A percentile compares a stretch with the other conserved stretches of the same genome.
These are phyloP conservation scores for Apodemia duryi DNA, from an alignment of 2,888 invertebrate species.

Conservation along the genomic window DNA sequence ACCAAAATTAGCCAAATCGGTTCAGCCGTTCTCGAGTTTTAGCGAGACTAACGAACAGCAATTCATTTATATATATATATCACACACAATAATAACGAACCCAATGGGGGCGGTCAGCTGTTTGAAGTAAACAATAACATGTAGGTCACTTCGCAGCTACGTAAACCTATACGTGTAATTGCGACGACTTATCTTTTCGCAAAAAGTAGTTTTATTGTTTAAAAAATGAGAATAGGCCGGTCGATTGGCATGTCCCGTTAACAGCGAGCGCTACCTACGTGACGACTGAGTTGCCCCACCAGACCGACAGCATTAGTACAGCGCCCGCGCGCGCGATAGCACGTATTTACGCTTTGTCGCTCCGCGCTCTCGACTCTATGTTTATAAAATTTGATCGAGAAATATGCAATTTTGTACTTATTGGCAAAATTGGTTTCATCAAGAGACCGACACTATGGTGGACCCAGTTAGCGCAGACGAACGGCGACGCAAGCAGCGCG, in stretches of 20 bases:
- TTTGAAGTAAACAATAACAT: slow-evolving; percentile 56
- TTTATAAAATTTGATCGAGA: slow-evolving; percentile 65
- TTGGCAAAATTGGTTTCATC: slow-evolving; percentile 70
- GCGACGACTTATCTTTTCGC: slow-evolving; percentile 40
- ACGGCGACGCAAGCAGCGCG: slow-evolving; percentile 66
- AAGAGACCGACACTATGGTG: slow-evolving; percentile 70
- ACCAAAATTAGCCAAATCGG: no score
- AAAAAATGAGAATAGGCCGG: slow-evolving; percentile 76
- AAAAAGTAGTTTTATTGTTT: slow-evolving; percentile 64
- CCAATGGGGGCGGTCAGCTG: slow-evolving; percentile 56
- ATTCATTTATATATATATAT: no score
- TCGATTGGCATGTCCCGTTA: slow-evolving; percentile 75
- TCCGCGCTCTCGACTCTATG: slow-evolving; percentile 75
- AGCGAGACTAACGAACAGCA: no score
- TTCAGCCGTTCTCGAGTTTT: no score
- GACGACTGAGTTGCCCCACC: slow-evolving; percentile 73
- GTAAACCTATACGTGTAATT: slow-evolving; percentile 26
- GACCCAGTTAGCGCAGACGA: slow-evolving; percentile 62
- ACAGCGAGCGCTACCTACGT: slow-evolving; percentile 69
- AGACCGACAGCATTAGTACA: slow-evolving; percentile 66
- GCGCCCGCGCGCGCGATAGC: slow-evolving; percentile 75
- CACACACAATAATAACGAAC: neutral
- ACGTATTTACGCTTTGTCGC: slow-evolving; percentile 62
- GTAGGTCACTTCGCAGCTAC: slow-evolving; percentile 10
- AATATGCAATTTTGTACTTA: slow-evolving; percentile 73